A percentile compares a stretch with the other conserved stretches of the same genome.
Evolutionary conservation across 2,888 invertebrate genomes (phyloP).

Genomic region (Apamea anceps): DNA sequence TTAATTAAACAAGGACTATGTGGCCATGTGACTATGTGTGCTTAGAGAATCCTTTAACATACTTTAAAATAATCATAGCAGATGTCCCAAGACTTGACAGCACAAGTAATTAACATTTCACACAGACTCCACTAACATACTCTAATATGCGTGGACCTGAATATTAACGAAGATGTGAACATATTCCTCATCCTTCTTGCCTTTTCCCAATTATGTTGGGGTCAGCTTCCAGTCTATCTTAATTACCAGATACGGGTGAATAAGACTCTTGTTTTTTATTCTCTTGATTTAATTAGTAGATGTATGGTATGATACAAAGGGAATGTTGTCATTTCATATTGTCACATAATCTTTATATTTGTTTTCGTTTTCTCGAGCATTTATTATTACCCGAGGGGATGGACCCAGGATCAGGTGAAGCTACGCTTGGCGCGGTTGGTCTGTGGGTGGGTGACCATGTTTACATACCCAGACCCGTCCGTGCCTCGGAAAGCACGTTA

Average conservation of each 20-base stretch:
- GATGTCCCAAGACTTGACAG: background rate
- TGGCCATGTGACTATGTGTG: background rate
- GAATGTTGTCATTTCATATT: background rate
- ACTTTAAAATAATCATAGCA: slow-evolving; percentile 24
- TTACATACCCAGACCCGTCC: no score
- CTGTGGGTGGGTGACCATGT: no score
- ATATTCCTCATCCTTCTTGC: slow-evolving; percentile 34
- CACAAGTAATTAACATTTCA: slow-evolving; percentile 39
- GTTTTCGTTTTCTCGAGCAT: background rate
- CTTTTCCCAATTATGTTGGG: slow-evolving; percentile 13
- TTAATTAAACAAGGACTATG: background rate
- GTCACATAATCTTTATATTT: background rate
- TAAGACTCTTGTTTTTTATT: background rate
- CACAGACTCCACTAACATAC: background rate
- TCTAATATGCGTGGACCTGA: slow-evolving; percentile 18
- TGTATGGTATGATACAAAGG: background rate
- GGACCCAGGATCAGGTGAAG: no score
- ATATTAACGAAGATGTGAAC: slow-evolving; percentile 31
- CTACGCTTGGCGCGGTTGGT: no score
- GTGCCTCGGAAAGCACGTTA: no score
- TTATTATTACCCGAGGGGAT: no score
- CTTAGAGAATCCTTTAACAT: slow-evolving; percentile 19
- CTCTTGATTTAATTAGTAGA: background rate
- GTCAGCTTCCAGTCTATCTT: background rate
- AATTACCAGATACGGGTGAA: slow-evolving; percentile 12